Evolutionary conservation across 2,888 invertebrate genomes (phyloP).

Genomic region (Clanis bilineata): DNA sequence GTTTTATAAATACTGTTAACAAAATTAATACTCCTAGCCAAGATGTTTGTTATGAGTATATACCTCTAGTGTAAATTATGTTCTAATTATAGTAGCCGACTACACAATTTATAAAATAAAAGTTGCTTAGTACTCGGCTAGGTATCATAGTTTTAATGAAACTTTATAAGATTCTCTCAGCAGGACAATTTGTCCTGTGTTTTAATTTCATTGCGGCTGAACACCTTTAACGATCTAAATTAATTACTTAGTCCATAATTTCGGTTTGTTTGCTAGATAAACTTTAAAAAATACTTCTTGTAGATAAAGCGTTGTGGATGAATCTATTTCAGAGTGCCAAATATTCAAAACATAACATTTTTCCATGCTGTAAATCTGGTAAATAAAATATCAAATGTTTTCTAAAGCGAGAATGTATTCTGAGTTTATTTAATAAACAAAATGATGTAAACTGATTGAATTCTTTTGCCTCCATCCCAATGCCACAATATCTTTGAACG

Average conservation of each 20-base stretch:
- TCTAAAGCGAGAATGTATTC: background rate
- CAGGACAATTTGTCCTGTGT: slow-evolving; percentile 13
- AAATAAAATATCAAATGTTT: background rate
- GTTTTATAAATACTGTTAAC: background rate
- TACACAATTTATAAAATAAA: slow-evolving; percentile 25
- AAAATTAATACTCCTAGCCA: background rate
- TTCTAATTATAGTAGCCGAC: background rate
- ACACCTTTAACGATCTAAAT: background rate
- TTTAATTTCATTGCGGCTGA: slow-evolving; percentile 11
- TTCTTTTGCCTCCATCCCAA: slow-evolving; percentile 39
- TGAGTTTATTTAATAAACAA: background rate
- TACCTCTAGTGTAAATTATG: background rate
- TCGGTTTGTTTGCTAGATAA: background rate
- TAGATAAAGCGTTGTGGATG: background rate
- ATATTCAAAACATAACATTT: no score
- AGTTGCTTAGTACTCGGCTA: slow-evolving; percentile 14
- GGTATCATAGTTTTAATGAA: slow-evolving; percentile 14
- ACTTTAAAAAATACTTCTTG: background rate
- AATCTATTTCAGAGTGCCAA: no score
- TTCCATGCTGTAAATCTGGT: no score
- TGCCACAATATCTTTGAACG: slow-evolving; percentile 50
- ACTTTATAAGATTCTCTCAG: slow-evolving; percentile 15
- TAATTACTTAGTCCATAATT: background rate
- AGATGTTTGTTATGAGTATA: background rate
- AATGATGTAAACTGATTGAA: slow-evolving; percentile 2